These are phyloP conservation scores for Eremobia ochroleuca DNA, from an alignment of 2,888 invertebrate species.

Conservation along the genomic window DNA sequence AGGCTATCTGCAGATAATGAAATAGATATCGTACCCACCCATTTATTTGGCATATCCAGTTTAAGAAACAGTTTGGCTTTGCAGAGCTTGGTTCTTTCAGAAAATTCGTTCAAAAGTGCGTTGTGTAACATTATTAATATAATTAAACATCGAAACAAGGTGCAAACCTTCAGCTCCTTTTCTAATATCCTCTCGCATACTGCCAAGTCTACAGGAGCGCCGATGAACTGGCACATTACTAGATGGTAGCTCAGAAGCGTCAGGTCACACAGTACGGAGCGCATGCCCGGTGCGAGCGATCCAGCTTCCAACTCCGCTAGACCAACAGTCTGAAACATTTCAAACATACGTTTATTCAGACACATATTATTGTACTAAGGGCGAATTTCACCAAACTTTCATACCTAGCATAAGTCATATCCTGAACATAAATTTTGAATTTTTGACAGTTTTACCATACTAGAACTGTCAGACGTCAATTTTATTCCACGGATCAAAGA, in stretches of 20 bases:
- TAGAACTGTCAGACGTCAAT: neutral
- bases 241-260: conserved; percentile 96
- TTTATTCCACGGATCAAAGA: neutral
- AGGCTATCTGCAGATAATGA: neutral
- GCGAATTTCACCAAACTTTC: no score
- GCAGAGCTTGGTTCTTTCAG: neutral
- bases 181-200: conserved; percentile 93
- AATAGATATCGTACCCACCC: neutral
- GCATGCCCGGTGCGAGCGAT: conserved; percentile 93
- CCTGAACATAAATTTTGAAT: no score
- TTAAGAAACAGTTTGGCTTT: neutral
- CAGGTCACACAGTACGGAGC: conserved; percentile 96
- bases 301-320: conserved; percentile 94
- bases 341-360: neutral
- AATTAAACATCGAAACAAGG: neutral
- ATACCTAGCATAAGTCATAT: neutral
- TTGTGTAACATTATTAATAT: neutral
- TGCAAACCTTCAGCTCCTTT: conserved; percentile 92
- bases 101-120: neutral
- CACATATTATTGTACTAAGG: no score
- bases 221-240: conserved; percentile 95
- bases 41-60: no score
- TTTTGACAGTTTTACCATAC: no score
- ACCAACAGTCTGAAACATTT: conserved; percentile 92
- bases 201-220: conserved; percentile 94